phyloP scores from a whole-genome alignment of 2,797 vertebrate genomes.

The Arrhamphus sclerolepis region DNA sequence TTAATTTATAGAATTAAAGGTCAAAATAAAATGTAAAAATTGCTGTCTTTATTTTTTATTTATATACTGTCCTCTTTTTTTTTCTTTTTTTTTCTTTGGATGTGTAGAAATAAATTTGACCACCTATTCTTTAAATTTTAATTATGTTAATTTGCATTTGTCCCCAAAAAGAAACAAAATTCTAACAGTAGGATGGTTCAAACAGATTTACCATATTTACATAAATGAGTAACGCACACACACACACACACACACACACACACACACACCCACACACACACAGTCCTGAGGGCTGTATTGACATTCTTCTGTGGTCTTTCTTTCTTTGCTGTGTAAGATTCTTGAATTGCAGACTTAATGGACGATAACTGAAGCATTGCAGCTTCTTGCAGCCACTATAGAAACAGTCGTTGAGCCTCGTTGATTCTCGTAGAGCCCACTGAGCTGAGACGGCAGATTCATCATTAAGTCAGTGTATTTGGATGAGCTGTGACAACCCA shows the following conservation, averaged over 20 bases:
- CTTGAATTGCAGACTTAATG: constrained; percentile 53
- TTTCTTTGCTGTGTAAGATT: constrained; percentile 38
- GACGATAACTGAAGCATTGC: constrained; percentile 50
- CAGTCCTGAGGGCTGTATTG: constrained; percentile 20
- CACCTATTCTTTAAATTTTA: too few relatives aligned
- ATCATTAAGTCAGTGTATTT: constrained; percentile 36
- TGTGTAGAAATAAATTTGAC: too few relatives aligned
- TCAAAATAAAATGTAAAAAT: too few relatives aligned
- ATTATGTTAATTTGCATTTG: not conserved
- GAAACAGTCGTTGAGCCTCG: constrained; percentile 37
- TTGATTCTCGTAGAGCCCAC: constrained; percentile 39
- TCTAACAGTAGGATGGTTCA: not conserved
- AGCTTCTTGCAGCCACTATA: constrained; percentile 31
- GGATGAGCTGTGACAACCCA: constrained; percentile 20
- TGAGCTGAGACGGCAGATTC: constrained; percentile 46
- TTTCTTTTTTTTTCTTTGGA: too few relatives aligned
- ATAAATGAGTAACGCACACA: not conserved
- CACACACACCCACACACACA: too few relatives aligned
- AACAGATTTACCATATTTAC: not conserved
- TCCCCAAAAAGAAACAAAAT: not conserved
- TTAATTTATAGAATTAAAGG: too few relatives aligned
- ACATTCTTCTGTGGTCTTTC: constrained; percentile 44
- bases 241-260: too few relatives aligned
- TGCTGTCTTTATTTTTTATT: too few relatives aligned
- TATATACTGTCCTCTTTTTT: too few relatives aligned